Conservation (phyloP, 2,888 invertebrate genomes). For the Neoascia interrupta region DNA sequence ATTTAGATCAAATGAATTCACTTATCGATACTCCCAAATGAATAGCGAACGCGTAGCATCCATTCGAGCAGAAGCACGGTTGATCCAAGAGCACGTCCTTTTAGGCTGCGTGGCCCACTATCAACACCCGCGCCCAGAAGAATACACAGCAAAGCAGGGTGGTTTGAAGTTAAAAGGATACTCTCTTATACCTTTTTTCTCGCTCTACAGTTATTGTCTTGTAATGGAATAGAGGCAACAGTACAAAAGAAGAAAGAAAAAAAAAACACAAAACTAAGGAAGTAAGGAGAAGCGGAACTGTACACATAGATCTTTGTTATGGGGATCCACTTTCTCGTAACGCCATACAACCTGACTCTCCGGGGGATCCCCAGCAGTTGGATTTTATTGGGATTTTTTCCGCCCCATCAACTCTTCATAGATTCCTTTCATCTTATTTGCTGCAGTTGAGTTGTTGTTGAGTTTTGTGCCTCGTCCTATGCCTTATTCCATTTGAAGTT, state of each 20-base stretch:
- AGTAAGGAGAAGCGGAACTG: conserved; percentile 2
- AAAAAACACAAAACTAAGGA: not conserved
- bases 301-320: conserved; percentile 41
- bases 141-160: not conserved
- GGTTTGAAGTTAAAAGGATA: conserved; percentile 29
- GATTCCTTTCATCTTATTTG: conserved; percentile 52
- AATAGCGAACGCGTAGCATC: conserved; percentile 19
- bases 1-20: conserved; percentile 46
- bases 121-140: not conserved
- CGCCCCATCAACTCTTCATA: conserved; percentile 49
- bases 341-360: conserved; percentile 1
- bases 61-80: conserved; percentile 25
- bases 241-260: not conserved
- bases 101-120: not conserved
- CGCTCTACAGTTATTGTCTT: not conserved
- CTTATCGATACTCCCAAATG: conserved; percentile 23
- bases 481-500: not conserved
- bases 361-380: conserved; percentile 37
- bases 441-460: conserved; percentile 30
- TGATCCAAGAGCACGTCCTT: conserved; percentile 7
- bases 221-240: conserved; percentile 30
- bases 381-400: conserved; percentile 54
- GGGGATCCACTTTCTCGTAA: conserved; percentile 28
- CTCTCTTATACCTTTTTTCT: conserved; percentile 16
- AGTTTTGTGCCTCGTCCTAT: not conserved